Evolutionary conservation across 2,113 vertebrate species (phyloP).

Genomic region (Antidorcas marsupialis): DNA sequence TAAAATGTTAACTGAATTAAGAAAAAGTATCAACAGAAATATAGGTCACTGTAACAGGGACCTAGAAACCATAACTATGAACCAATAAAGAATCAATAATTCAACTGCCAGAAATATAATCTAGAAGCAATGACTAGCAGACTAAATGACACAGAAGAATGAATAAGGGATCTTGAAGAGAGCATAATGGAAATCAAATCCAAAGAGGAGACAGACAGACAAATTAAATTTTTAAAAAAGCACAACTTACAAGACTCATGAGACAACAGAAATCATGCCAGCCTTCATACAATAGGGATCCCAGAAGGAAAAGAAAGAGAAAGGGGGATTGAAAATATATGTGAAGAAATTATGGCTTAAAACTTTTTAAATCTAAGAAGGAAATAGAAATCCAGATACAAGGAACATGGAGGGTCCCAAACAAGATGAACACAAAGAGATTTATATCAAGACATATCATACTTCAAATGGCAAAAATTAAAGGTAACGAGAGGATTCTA

Average conservation of each 20-base stretch:
- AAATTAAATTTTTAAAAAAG: neutral
- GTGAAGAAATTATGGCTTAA: neutral
- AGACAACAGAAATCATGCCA: neutral
- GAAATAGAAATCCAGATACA: neutral
- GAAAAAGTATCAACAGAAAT: neutral
- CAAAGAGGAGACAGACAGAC: neutral
- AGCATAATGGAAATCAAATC: neutral
- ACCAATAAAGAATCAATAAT: neutral
- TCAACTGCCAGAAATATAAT: neutral
- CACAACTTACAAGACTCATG: neutral
- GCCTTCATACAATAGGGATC: neutral
- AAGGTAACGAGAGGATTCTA: neutral
- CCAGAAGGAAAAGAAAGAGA: neutral
- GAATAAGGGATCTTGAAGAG: neutral
- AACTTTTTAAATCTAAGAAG: neutral
- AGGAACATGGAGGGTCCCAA: neutral
- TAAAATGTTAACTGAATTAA: neutral
- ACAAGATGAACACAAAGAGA: neutral
- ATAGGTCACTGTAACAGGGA: neutral
- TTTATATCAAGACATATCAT: neutral
- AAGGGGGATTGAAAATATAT: neutral
- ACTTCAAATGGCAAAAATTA: neutral
- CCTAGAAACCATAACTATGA: neutral
- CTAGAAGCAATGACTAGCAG: neutral
- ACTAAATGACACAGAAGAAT: neutral